Evolutionary conservation across 2,797 vertebrate species (phyloP).

Genomic region (Ataeniobius toweri): DNA sequence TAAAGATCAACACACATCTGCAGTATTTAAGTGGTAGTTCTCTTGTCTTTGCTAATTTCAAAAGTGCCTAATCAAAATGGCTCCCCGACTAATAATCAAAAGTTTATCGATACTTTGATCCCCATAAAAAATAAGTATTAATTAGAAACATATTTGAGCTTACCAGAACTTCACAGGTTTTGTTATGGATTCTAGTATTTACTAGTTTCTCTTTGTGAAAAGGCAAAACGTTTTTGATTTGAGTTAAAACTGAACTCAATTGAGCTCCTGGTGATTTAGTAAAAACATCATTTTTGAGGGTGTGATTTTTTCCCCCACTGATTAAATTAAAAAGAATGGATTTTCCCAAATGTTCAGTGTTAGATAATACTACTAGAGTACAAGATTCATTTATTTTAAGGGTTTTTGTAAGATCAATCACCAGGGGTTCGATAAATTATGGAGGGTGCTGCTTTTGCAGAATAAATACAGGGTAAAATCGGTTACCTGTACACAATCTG

Average conservation of each 20-base stretch:
- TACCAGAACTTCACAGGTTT: neutral
- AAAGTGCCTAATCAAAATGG: neutral
- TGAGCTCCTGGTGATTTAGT: neutral
- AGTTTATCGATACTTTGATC: neutral
- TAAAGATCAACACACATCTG: too few relatives aligned
- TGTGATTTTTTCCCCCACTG: neutral
- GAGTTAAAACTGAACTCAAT: neutral
- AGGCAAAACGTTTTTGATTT: neutral
- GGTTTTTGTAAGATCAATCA: neutral
- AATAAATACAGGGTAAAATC: neutral
- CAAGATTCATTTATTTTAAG: neutral
- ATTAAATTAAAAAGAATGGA: neutral
- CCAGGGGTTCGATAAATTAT: neutral
- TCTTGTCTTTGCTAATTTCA: neutral
- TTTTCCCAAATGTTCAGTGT: neutral
- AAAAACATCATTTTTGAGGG: neutral
- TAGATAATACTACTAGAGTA: neutral
- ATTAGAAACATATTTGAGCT: neutral
- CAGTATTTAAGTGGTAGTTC: neutral
- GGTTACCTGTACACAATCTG: conserved; percentile 80
- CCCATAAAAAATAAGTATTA: neutral
- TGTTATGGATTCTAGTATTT: neutral
- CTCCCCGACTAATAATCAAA: neutral
- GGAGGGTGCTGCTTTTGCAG: neutral
- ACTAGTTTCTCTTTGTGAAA: neutral